Base-by-base conservation (phyloP, 2,113 vertebrate species). In the Cygnus buccinator region DNA sequence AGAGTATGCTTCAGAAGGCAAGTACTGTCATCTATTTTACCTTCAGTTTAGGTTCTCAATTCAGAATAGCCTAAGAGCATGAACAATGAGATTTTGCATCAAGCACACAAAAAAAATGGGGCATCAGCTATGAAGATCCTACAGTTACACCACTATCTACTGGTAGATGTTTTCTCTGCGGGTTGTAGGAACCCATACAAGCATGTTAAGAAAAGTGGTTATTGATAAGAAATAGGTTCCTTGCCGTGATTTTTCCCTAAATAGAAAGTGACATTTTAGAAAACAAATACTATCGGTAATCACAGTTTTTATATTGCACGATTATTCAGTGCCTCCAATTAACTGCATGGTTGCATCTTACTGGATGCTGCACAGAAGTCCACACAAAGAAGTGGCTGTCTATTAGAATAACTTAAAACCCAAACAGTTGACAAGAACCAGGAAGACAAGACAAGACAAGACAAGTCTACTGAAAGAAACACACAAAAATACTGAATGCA, bases 351-450 rank as follows among this genome's bases (percentile, higher is more conserved):
- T 22, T 87, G 31, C 25, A 66, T 76, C 71, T 82, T 46, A 39
- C 52, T 52, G 39, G 44, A 41, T 58, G 26, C 48, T 81, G 17
- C 1, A 0, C 46, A 46, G 54, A 93, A 87, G 46, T 18, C 43
- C 35, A 68, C 48, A 75, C 39, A 82, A 87, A 89, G 58, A 87
- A 94, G 62, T 11, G 4, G 11, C 44, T 87, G 46, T 22, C 37
- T 82, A 89, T 82, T 58, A 50, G 20, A 79, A 73, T 13, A 67
- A 81, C 28, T 89, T 68, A 29, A 63, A 94, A 83, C 66, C 31
- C 54, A 82, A 84, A 65, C 84, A 95, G 87, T 70, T 94, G 75
- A 95, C 84, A 90, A 35, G 80, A 84, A 87, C 50, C 54, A 50
- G 59, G 41, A 90, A 80, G 84, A 70, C 87, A 80, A 91, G 80